A percentile compares a stretch with the other conserved stretches of the same genome.
phyloP scores from a whole-genome alignment of 2,113 vertebrate genomes.

The Callocephalon fimbriatum region DNA sequence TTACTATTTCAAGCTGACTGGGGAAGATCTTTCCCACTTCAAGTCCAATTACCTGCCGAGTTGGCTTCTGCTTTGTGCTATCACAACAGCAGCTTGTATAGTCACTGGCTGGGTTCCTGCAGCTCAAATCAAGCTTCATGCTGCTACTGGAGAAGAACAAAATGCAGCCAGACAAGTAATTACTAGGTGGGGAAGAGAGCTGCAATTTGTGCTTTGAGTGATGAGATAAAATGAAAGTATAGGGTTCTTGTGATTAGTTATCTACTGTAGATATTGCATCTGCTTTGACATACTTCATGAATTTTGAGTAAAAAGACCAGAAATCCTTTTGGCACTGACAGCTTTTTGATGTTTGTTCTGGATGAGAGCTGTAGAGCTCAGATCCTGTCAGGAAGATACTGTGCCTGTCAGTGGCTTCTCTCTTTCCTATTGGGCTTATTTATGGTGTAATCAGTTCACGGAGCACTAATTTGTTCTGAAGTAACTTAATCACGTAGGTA shows the following conservation, averaged over 20 bases:
- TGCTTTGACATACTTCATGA: not conserved
- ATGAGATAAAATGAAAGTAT: constrained; percentile 5
- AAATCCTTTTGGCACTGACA: not conserved
- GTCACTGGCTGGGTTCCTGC: constrained; percentile 43
- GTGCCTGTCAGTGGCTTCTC: constrained; percentile 2
- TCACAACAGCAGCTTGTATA: constrained; percentile 37
- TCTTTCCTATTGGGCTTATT: constrained; percentile 4
- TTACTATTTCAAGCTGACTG: not conserved
- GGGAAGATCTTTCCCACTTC: constrained; percentile 10
- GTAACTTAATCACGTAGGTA: constrained; percentile 15
- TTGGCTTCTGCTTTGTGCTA: constrained; percentile 46
- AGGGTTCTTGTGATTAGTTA: not conserved
- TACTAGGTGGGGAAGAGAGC: constrained; percentile 26
- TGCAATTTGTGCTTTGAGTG: constrained; percentile 48
- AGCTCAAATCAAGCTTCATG: constrained; percentile 39
- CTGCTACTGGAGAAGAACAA: constrained; percentile 46
- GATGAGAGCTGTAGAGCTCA: not conserved
- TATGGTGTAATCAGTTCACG: constrained; percentile 9
- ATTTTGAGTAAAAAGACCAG: not conserved
- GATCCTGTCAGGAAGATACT: not conserved
- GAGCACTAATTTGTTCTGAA: constrained; percentile 44
- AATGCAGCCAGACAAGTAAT: constrained; percentile 32
- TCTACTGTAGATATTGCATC: not conserved
- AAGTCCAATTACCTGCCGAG: constrained; percentile 27
- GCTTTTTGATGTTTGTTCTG: not conserved